Evolutionary conservation across 2,888 invertebrate species (phyloP).

Genomic region (Chydorus sphaericus): DNA sequence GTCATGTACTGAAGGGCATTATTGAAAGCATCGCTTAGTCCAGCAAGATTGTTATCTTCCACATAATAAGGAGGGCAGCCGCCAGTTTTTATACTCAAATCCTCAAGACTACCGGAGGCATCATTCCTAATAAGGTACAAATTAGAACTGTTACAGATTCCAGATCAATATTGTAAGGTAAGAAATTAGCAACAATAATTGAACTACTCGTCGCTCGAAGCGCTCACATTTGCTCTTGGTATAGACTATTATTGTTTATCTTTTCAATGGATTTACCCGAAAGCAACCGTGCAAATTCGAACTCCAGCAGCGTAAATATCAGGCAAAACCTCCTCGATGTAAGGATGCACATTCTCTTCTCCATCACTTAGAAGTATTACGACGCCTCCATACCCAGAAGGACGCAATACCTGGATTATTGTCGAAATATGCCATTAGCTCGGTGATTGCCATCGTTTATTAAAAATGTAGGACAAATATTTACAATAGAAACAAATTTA

Average conservation of each 20-base stretch:
- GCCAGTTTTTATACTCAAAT: not conserved
- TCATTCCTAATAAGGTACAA: not conserved
- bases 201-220: not conserved
- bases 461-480: too few species aligned
- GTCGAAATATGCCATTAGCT: too few species aligned
- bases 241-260: too few species aligned
- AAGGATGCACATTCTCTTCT: not conserved
- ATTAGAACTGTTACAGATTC: too few species aligned
- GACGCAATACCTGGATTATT: slow-evolving; percentile 1
- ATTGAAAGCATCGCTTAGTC: slow-evolving; percentile 1
- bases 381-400: not conserved
- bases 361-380: slow-evolving; percentile 5
- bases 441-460: too few species aligned
- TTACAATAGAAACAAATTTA: too few species aligned
- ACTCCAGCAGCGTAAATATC: not conserved
- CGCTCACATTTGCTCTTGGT: not conserved
- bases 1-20: not conserved
- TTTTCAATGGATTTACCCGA: too few species aligned
- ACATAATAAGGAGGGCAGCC: slow-evolving; percentile 6
- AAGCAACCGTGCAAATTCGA: slow-evolving; percentile 3
- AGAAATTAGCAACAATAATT: not conserved
- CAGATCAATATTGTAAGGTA: too few species aligned
- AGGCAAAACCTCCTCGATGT: not conserved
- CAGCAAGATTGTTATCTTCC: not conserved
- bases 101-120: not conserved